Base-by-base conservation (phyloP, 2,888 invertebrate species). In the Vesta saturnalis region DNA sequence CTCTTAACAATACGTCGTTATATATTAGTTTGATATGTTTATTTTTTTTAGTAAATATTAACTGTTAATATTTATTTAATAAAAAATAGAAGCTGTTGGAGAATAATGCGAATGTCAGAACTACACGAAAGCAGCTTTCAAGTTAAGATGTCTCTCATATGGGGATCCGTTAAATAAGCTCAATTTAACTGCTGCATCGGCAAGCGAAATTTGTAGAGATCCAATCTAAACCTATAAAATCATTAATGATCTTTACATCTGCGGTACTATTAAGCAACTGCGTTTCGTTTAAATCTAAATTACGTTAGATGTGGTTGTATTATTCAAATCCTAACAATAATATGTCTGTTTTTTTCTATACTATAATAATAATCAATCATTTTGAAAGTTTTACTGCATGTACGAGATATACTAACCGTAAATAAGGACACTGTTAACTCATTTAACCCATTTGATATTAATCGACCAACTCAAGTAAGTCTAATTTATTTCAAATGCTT, bases 161-260 rank as follows among this genome's bases (percentile, higher is more conserved):
- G 18, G 47, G 18, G 47, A 49, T 8, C 16, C 47, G 18, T 18
- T 49, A 49, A 15, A 49, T 8, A 49, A 49, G 47, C 18, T 15
- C 47, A 49, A 18, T 49, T 49, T 49, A 49, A 49, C 47, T 49
- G 18, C 47, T 49, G 8, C 15, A 12, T 19, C n/a, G 19, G 19
- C 5, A 19, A 52, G 21, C 6, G n/a, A 52, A 19, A 52, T 18
- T 19, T 15, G n/a, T 52, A 19, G 19, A 52, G 47, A 52, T 52
- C 52, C 52, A 21, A 52, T 52, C 19, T 19, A 18, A 52, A 52
- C 21, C 21, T 52, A 52, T 52, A 52, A 18, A 21, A 18, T 52
- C 21, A 19, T 21, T 52, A 52, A 52, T 19, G 52, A 52, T 52
- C 21, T 52, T 19, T 19, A 52, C 52, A 52, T 52, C 19, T 19